phyloP scores from a whole-genome alignment of 2,888 invertebrate genomes.

The Copidosoma aretas region DNA sequence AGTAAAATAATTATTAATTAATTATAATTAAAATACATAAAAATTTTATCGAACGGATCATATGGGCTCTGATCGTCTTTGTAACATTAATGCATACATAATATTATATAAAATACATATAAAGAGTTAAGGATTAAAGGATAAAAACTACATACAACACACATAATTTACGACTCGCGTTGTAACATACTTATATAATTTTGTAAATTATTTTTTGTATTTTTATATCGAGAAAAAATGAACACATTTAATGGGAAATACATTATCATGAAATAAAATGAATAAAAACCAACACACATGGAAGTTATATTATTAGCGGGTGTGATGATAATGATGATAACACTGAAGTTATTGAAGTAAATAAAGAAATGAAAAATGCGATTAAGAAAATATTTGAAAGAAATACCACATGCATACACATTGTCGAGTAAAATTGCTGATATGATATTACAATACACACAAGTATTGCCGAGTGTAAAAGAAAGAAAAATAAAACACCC shows the following conservation, averaged over 20 bases:
- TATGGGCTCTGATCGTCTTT: constrained; percentile 36
- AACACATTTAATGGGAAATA: constrained; percentile 41
- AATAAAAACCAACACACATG: constrained; percentile 29
- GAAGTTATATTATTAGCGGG: constrained; percentile 34
- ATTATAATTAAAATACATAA: constrained; percentile 1
- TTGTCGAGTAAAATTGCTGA: constrained; percentile 16
- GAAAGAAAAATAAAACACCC: not conserved
- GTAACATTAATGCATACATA: constrained; percentile 38
- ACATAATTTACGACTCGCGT: constrained; percentile 48
- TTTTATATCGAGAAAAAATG: constrained; percentile 55
- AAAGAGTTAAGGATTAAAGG: constrained; percentile 33
- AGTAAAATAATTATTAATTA: constrained; percentile 4
- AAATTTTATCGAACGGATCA: constrained; percentile 34
- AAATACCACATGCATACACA: constrained; percentile 16
- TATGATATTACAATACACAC: not conserved
- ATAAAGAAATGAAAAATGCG: constrained; percentile 18
- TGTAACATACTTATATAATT: constrained; percentile 58
- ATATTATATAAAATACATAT: constrained; percentile 38
- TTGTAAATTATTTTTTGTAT: constrained; percentile 60
- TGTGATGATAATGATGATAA: constrained; percentile 29
- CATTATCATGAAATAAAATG: constrained; percentile 24
- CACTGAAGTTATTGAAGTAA: constrained; percentile 28
- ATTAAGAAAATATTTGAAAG: constrained; percentile 25
- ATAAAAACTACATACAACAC: constrained; percentile 40
- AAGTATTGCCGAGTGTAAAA: constrained; percentile 24